Evolutionary conservation across 1,140 invertebrate genomes (phyloP), one percentile per base, ranked within the genome.

Genomic region (Tetragonula clypearis): DNA sequence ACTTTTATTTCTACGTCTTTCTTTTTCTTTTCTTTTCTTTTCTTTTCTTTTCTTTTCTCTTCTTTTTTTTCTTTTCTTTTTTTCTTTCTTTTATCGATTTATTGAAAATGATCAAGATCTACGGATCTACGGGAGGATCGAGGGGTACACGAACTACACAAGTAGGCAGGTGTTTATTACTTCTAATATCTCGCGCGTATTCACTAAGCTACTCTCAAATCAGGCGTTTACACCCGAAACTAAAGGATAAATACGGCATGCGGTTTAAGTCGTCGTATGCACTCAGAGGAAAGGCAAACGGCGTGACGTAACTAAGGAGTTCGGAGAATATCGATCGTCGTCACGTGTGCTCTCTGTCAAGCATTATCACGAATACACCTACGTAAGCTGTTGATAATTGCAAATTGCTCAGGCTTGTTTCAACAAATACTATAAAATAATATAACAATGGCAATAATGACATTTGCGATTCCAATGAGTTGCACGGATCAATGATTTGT

Each of bases 181-280:
- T 49, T 86, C 83, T 82, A 90, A 82, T 35, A 35, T 86, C 84
- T 65, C 79, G 88, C 85, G 82, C 84, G 82, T 79, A 79, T 76
- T 83, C 76, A 79, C 65, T 79, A 68, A 90, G 62, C 88, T 90
- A 91, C 88, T 87, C 75, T 82, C 77, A 89, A 91, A 86, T 88
- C 88, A 87, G 90, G 87, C 82, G 78, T 84, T 62, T 82, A 90
- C 78, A 81, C 72, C 77, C 72, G 85, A 90, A 92, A 92, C 88
- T 91, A 92, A 79, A 90, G 86, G 85, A 90, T 74, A 87, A 79
- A 86, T 88, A 88, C 79, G 69, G 84, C 90, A 90, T 91, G 90
- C 90, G 89, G 72, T 82, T 56, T 60, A 82, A 77, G 74, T 86
- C 60, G 66, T 88, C 69, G 87, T 89, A 5, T 86, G 82, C 81